These are phyloP conservation scores for Galleria mellonella DNA, from an alignment of 1,140 invertebrate species.

Conservation along the genomic window DNA sequence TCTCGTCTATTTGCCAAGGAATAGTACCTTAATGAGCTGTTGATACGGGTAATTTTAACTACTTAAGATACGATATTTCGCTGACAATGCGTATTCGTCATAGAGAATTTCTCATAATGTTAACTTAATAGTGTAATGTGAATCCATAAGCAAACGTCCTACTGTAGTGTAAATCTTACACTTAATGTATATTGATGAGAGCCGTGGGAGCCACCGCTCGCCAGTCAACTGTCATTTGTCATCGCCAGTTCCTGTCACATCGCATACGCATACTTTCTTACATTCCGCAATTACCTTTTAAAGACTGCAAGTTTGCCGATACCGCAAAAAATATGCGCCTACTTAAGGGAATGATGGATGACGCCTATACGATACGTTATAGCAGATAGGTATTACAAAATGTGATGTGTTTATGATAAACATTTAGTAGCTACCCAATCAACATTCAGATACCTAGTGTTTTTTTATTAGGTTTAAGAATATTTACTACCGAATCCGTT, in stretches of 20 bases:
- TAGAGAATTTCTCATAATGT: too few species aligned
- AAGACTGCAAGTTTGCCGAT: conserved; percentile 50
- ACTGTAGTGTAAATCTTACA: conserved; percentile 20
- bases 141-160: conserved; percentile 1
- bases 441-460: too few species aligned
- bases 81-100: too few species aligned
- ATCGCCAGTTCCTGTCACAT: conserved; percentile 57
- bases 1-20: too few species aligned
- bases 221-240: conserved; percentile 58
- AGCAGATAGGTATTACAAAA: not conserved
- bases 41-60: too few species aligned
- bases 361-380: conserved; percentile 17
- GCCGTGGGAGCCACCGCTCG: conserved; percentile 44
- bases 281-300: conserved; percentile 63
- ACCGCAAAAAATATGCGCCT: conserved; percentile 30
- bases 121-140: too few species aligned
- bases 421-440: too few species aligned
- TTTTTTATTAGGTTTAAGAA: conserved; percentile 5
- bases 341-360: conserved; percentile 33
- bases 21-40: too few species aligned
- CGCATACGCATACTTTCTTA: conserved; percentile 56
- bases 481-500: conserved; percentile 6
- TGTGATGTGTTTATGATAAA: conserved; percentile 7
- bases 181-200: conserved; percentile 56
- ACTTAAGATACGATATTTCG: too few species aligned